Evolutionary conservation across 2,113 vertebrate genomes (phyloP), one percentile per base, ranked within the genome.

Genomic region (Hiodon tergisus): DNA sequence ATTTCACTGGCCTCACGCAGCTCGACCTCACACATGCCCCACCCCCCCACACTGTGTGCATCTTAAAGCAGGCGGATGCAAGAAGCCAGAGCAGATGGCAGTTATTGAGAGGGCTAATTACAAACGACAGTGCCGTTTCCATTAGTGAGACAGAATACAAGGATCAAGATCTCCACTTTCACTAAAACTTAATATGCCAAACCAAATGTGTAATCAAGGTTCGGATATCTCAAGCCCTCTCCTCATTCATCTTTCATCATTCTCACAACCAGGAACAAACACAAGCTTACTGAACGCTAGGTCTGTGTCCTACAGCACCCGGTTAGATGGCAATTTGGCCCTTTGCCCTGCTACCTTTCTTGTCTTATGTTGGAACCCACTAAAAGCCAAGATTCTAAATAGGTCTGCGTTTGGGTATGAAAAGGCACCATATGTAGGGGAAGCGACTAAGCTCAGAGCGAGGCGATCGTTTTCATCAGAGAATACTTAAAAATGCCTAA

Each of bases 121-220:
- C 9, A 8, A 60, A 17, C 14, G 50, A 68, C 6, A 47, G 8
- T 50, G 46, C 50, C 6, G 51, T 14, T 2, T 68, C 63, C 67
- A 68, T 53, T 69, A 53, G 67, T 69, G 50, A 52, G 50, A 54
- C 52, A 16, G 4, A 6, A 14, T n/a, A 50, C 7, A 53, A 16
- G 50, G 53, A n/a, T 69, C 67, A 69, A 5, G 67, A 10, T 69
- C 51, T 69, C 67, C 52, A 6, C 67, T 69, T 69, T 53, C 67
- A 69, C 51, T 54, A 10, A 3, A 54, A 69, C 50, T 8, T n/a
- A 48, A 53, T 48, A 69, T 14, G 9, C 14, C 3, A 11, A 9
- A 11, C 8, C 4, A 59, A 9, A 9, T 14, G 9, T 14, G 9
- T 59, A 59, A 57, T 59, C 4, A 31, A 31, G 31, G 31, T 31